Conservation (phyloP, 2,888 invertebrate genomes). For the Tachina grossa region DNA sequence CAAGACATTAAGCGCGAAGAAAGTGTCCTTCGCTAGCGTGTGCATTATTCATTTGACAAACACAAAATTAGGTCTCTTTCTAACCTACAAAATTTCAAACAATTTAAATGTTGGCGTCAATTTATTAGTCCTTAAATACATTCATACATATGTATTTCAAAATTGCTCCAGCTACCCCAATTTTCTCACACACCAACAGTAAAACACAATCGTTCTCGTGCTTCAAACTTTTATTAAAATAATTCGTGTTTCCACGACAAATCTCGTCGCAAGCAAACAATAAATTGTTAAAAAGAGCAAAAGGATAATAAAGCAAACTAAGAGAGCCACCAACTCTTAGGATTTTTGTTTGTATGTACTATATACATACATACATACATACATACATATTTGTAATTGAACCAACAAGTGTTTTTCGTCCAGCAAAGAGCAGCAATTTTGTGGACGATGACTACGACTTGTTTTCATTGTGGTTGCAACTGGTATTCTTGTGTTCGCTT, state of each 20-base stretch:
- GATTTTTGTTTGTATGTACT: not conserved
- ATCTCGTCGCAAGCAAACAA: constrained; percentile 28
- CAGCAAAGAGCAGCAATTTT: not conserved
- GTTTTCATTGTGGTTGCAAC: not conserved
- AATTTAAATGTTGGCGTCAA: constrained; percentile 56
- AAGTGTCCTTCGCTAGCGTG: not conserved
- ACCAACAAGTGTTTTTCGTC: constrained; percentile 69
- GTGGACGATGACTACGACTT: constrained; percentile 4
- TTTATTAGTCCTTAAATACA: constrained; percentile 53
- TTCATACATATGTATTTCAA: constrained; percentile 7
- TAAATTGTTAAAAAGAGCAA: constrained; percentile 47
- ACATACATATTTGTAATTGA: not conserved
- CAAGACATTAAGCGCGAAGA: constrained; percentile 21
- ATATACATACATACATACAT: too few relatives aligned
- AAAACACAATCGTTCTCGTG: not conserved
- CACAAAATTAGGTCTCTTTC: constrained; percentile 63
- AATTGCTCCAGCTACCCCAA: constrained; percentile 41
- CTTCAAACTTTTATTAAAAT: not conserved
- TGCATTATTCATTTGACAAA: not conserved
- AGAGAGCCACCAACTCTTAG: constrained; percentile 28
- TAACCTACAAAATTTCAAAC: constrained; percentile 48
- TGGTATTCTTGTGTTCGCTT: not conserved
- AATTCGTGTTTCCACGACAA: constrained; percentile 38
- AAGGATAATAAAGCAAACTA: constrained; percentile 20
- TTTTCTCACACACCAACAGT: not conserved